These are phyloP conservation scores for Pristionchus entomophagus DNA, from an alignment of 2,888 invertebrate species.

Conservation along the genomic window DNA sequence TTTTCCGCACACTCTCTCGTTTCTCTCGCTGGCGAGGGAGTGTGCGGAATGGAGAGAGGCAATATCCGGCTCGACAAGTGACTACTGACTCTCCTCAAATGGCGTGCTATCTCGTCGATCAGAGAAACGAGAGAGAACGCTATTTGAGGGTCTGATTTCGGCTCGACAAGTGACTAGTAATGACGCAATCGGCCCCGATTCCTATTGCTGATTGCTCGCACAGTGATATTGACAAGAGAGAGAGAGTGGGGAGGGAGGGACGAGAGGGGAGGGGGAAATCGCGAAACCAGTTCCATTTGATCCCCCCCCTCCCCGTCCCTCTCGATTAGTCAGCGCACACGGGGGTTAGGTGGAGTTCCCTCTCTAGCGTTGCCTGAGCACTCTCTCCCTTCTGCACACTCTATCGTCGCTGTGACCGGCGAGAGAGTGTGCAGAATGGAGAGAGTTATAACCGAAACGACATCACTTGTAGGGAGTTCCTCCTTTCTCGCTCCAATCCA, in stretches of 20 bases:
- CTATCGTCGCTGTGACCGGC: not conserved
- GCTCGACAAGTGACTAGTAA: not conserved
- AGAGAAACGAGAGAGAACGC: not conserved
- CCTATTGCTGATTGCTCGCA: not conserved
- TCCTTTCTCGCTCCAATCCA: not conserved
- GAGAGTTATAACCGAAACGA: not conserved
- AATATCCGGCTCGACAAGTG: too few relatives aligned
- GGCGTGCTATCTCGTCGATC: not conserved
- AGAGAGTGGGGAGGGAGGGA: conserved; percentile 6
- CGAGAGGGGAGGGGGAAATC: not conserved
- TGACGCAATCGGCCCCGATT: not conserved
- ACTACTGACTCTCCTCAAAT: too few relatives aligned
- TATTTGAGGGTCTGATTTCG: not conserved
- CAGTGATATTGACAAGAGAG: not conserved
- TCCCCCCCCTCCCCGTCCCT: not conserved
- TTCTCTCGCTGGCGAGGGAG: too few relatives aligned
- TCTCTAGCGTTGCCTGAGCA: not conserved
- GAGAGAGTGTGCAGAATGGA: not conserved
- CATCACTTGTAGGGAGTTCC: not conserved
- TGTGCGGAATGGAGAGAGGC: too few relatives aligned
- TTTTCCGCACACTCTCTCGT: too few relatives aligned
- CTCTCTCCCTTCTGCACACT: not conserved
- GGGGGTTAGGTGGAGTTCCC: conserved; percentile 39
- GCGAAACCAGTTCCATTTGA: conserved; percentile 28
- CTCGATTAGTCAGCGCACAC: conserved; percentile 10